Percentiles rank a stretch among this genome's conserved stretches.
Evolutionary conservation across 2,888 invertebrate genomes (phyloP).

Genomic region (Drosophila barbarae): DNA sequence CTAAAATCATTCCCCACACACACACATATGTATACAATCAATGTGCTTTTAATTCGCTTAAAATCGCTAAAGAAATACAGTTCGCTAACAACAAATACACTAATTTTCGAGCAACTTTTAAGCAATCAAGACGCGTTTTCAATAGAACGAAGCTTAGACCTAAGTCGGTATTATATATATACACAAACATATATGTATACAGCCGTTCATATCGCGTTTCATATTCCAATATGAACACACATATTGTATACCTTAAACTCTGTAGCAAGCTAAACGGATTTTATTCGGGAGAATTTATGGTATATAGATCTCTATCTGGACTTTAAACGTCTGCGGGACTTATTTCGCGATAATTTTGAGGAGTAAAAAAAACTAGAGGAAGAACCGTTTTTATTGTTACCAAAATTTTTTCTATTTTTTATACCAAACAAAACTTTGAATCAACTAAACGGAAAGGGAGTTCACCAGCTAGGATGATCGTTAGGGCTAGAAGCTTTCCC

Average conservation of each 20-base stretch:
- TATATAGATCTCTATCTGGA: conserved; percentile 16
- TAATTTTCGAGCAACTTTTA: conserved; percentile 73
- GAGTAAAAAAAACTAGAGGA: conserved; percentile 13
- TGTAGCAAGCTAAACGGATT: conserved; percentile 59
- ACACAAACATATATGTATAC: not conserved
- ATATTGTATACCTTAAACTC: conserved; percentile 54
- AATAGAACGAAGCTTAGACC: conserved; percentile 31
- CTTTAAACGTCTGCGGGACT: conserved; percentile 27
- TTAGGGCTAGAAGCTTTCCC: conserved; percentile 49
- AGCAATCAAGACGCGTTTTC: conserved; percentile 66
- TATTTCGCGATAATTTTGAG: conserved; percentile 43
- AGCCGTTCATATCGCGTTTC: conserved; percentile 49
- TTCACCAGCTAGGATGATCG: conserved; percentile 31
- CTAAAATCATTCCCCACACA: conserved; percentile 9
- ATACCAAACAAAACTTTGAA: conserved; percentile 75
- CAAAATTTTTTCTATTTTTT: conserved; percentile 79
- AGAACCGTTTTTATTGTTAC: conserved; percentile 68
- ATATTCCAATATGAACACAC: conserved; percentile 31
- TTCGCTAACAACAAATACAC: conserved; percentile 44
- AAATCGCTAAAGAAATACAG: conserved; percentile 35
- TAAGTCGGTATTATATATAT: conserved; percentile 23
- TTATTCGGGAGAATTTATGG: conserved; percentile 36
- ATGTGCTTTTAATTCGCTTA: conserved; percentile 70
- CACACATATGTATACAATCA: conserved; percentile 41
- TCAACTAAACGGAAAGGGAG: conserved; percentile 45